Evolutionary conservation across 2,113 vertebrate genomes (phyloP).

Genomic region (Leptobrachium ailaonicum): DNA sequence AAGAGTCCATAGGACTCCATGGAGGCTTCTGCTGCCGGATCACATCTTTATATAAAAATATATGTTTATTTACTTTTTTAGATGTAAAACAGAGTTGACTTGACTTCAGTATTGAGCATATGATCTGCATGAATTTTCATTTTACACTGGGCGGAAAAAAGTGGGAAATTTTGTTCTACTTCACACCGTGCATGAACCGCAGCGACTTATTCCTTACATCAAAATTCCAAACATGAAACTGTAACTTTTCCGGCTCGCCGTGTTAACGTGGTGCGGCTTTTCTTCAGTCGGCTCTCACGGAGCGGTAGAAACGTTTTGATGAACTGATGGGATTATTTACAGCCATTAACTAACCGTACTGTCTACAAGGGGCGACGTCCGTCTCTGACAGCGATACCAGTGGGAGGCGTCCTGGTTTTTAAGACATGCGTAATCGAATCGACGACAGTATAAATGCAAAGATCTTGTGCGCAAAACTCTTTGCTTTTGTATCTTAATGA

Average conservation of each 20-base stretch:
- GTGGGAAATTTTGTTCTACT: too few species aligned
- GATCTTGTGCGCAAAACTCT: background rate
- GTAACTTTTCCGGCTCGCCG: background rate
- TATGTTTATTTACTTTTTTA: too few species aligned
- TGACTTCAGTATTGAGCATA: too few species aligned
- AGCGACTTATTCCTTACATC: too few species aligned
- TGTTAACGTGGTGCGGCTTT: background rate
- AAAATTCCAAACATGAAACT: background rate
- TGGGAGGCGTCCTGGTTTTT: conserved; percentile 13
- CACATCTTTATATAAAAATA: too few species aligned
- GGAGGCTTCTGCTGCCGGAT: too few species aligned
- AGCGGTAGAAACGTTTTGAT: background rate
- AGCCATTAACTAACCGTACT: background rate
- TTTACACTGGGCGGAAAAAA: too few species aligned
- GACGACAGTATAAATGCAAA: conserved; percentile 1
- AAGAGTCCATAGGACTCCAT: too few species aligned
- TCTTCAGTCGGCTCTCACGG: background rate
- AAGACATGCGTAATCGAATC: conserved; percentile 7
- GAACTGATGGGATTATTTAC: conserved; percentile 2
- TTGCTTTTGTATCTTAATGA: background rate
- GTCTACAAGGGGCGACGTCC: background rate
- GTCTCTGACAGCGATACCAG: conserved; percentile 10
- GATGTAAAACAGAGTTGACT: too few species aligned
- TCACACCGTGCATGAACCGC: too few species aligned
- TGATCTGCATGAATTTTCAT: too few species aligned